Conservation (phyloP, 1,140 invertebrate genomes). For the Drosophila pectinifera region DNA sequence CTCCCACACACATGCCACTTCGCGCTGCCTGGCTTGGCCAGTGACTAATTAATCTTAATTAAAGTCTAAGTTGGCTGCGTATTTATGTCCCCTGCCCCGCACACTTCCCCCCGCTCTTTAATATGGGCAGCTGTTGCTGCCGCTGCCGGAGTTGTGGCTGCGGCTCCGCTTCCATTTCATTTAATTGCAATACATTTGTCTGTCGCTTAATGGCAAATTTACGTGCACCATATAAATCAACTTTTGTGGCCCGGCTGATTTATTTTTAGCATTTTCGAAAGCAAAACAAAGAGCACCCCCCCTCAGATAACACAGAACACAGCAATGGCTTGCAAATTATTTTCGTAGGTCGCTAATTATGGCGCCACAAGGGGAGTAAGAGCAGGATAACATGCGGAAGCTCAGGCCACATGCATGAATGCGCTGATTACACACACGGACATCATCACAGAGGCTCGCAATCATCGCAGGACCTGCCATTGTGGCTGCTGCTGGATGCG, state of each 20-base stretch:
- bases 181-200: slow-evolving; percentile 81
- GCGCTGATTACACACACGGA: slow-evolving; percentile 56
- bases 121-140: slow-evolving; percentile 62
- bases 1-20: slow-evolving; percentile 28
- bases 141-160: slow-evolving; percentile 67
- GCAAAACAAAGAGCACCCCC: slow-evolving; percentile 13
- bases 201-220: slow-evolving; percentile 76
- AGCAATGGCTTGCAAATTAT: slow-evolving; percentile 63
- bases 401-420: slow-evolving; percentile 42
- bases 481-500: slow-evolving; percentile 32
- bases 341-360: slow-evolving; percentile 67
- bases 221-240: slow-evolving; percentile 79
- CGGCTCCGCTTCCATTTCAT: slow-evolving; percentile 68
- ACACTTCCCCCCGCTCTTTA: not conserved
- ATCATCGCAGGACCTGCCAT: slow-evolving; percentile 38
- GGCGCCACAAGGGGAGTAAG: slow-evolving; percentile 33
- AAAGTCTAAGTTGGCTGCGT: slow-evolving; percentile 61
- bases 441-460: slow-evolving; percentile 7
- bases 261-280: slow-evolving; percentile 68
- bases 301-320: slow-evolving; percentile 36
- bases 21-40: slow-evolving; percentile 32
- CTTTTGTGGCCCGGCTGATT: slow-evolving; percentile 65
- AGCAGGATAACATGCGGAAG: slow-evolving; percentile 37
- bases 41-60: slow-evolving; percentile 81
- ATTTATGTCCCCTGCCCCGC: slow-evolving; percentile 41